Conservation (phyloP, 2,888 invertebrate species). For the Branchellion lobata region DNA sequence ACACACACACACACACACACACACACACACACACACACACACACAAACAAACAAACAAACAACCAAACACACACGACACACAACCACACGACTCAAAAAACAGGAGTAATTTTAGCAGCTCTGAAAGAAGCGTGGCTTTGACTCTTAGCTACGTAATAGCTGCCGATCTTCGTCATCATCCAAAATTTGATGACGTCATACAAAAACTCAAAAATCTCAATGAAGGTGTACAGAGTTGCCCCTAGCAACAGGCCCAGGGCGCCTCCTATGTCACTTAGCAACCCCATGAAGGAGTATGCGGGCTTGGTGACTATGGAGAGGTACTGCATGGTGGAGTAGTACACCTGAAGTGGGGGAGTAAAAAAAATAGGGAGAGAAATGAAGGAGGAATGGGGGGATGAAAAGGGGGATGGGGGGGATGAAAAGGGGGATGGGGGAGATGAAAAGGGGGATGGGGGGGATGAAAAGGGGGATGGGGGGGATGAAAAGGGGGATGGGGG, state of each 20-base stretch:
- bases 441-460: too few relatives aligned
- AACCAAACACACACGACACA: too few relatives aligned
- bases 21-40: too few relatives aligned
- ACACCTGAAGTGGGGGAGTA: conserved; percentile 2
- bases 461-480: too few relatives aligned
- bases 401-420: not conserved
- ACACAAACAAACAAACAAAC: too few relatives aligned
- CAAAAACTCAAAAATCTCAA: conserved; percentile 34
- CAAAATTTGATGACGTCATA: conserved; percentile 24
- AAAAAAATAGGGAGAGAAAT: not conserved
- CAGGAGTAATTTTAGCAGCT: not conserved
- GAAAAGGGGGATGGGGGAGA: too few relatives aligned
- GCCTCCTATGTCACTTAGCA: conserved; percentile 37
- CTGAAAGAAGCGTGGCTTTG: not conserved
- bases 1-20: too few relatives aligned
- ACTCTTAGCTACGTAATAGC: not conserved
- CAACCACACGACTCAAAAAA: not conserved
- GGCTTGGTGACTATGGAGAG: conserved; percentile 26
- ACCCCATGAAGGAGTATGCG: conserved; percentile 38
- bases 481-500: too few relatives aligned
- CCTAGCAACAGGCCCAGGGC: conserved; percentile 35
- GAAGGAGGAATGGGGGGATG: not conserved
- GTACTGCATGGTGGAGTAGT: conserved; percentile 35
- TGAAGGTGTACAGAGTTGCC: conserved; percentile 26
- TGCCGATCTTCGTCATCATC: conserved; percentile 23